Conservation (phyloP, 1,140 invertebrate genomes). For the Drosophila melanica region DNA sequence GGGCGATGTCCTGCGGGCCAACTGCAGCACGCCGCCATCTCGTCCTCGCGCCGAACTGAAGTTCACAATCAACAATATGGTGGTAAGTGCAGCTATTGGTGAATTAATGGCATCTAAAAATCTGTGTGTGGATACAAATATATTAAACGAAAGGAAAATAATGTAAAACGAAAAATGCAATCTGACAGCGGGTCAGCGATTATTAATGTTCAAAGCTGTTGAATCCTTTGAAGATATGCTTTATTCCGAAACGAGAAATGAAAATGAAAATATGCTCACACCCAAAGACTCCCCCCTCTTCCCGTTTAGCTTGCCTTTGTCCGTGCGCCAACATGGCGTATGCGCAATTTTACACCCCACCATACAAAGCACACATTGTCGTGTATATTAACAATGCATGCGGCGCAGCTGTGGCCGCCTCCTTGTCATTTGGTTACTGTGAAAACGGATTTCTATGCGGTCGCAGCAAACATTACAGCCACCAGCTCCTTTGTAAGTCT, state of each 20-base stretch:
- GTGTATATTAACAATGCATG: constrained; percentile 72
- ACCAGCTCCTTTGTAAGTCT: constrained; percentile 25
- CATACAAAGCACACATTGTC: constrained; percentile 61
- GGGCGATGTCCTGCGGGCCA: constrained; percentile 88
- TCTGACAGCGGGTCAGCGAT: constrained; percentile 70
- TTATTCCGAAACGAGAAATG: constrained; percentile 68
- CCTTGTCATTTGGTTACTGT: constrained; percentile 61
- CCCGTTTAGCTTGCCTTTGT: constrained; percentile 11
- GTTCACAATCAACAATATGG: constrained; percentile 90
- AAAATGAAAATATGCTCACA: constrained; percentile 58
- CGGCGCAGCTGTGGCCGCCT: constrained; percentile 35
- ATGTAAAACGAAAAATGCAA: constrained; percentile 12
- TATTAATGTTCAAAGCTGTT: constrained; percentile 58
- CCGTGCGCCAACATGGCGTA: constrained; percentile 59
- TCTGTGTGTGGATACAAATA: constrained; percentile 26
- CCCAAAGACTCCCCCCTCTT: constrained; percentile 25
- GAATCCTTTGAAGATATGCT: constrained; percentile 62
- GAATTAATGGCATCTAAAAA: neutral
- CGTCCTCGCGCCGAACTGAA: constrained; percentile 88
- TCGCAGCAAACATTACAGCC: constrained; percentile 41
- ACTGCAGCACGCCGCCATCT: constrained; percentile 88
- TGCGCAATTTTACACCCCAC: constrained; percentile 74
- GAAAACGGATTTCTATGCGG: constrained; percentile 63
- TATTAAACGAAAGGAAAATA: constrained; percentile 3
- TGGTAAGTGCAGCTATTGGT: constrained; percentile 86